Evolutionary conservation across 2,888 invertebrate species (phyloP), one percentile per base, ranked within the genome.

Genomic region (Macrosiphum euphorbiae): DNA sequence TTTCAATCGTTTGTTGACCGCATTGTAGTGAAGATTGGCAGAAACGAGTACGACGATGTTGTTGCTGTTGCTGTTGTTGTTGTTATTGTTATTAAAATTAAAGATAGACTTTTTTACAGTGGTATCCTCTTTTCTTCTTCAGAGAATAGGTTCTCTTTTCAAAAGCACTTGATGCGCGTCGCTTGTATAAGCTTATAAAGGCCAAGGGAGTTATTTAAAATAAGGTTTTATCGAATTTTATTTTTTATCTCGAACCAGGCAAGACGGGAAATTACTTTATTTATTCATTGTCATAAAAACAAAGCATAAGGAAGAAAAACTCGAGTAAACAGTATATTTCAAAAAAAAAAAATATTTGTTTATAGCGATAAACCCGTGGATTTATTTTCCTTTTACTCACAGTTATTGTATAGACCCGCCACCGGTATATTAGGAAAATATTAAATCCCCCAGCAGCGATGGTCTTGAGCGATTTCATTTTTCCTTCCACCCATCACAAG

Each of bases 271-370:
- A 90, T 94, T 90, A 94, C 58, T 94, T 94, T 94, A 90, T 94
- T 94, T 86, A 90, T 94, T 94, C 90, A 52, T 61, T 61, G 90
- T 94, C 90, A 47, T 90, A 94, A 92, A 90, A 87, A 94, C 90
- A 85, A 86, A 85, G 85, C 55, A 20, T 44, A 84, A 84, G 85
- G n/a, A 61, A 50, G 41, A 92, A 58, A 90, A 50, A 50, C 50
- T 61, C 0, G 58, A 85, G 44, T 47, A 84, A 89, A 93, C 84
- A 86, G 55, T 90, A 90, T 90, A 86, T 86, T 52, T 52, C 13
- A 41, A 92, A 20, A 28, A n/a, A 44, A 16, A 88, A 55, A 61
- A 58, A 61, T 90, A 90, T 94, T 94, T 94, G 93, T 86, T 94
- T 90, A 87, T 58, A 44, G 16, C 55, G 55, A 86, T 94, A 94